Conservation (phyloP, 2,888 invertebrate genomes). For the Vandiemenella viatica region DNA sequence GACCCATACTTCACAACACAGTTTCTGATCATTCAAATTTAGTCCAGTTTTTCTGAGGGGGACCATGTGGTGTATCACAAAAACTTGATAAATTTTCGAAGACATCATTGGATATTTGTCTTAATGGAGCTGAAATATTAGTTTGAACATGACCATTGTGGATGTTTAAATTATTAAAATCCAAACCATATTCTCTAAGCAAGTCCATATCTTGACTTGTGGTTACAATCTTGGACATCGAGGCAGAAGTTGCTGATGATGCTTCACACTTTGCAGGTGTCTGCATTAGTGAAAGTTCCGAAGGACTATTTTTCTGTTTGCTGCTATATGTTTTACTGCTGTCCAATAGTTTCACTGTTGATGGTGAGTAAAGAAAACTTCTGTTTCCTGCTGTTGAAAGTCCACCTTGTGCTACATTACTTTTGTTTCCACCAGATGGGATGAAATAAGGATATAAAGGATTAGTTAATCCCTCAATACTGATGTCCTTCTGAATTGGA, state of each 20-base stretch:
- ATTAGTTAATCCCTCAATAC: slow-evolving; percentile 35
- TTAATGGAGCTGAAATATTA: too few relatives aligned
- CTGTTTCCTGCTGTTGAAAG: slow-evolving; percentile 7
- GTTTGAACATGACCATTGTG: too few relatives aligned
- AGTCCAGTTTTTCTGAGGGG: background rate
- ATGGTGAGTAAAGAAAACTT: slow-evolving; percentile 9
- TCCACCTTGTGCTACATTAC: background rate
- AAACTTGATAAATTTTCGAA: too few relatives aligned
- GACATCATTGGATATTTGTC: too few relatives aligned
- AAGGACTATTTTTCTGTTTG: too few relatives aligned
- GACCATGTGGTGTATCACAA: too few relatives aligned
- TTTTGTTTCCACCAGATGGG: slow-evolving; percentile 12
- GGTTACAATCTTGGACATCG: slow-evolving; percentile 23
- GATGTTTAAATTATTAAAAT: slow-evolving; percentile 43
- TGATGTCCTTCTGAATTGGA: slow-evolving; percentile 9
- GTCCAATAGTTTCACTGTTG: background rate
- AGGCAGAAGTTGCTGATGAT: slow-evolving; percentile 11
- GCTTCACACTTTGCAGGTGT: slow-evolving; percentile 9
- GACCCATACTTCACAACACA: background rate
- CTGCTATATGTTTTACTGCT: background rate
- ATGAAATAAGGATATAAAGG: slow-evolving; percentile 33
- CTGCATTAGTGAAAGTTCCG: slow-evolving; percentile 12
- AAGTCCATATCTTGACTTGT: slow-evolving; percentile 21
- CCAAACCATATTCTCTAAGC: slow-evolving; percentile 56
- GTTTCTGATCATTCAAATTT: background rate